phyloP scores from a whole-genome alignment of 2,888 invertebrate genomes.

The Pheosia gnoma region DNA sequence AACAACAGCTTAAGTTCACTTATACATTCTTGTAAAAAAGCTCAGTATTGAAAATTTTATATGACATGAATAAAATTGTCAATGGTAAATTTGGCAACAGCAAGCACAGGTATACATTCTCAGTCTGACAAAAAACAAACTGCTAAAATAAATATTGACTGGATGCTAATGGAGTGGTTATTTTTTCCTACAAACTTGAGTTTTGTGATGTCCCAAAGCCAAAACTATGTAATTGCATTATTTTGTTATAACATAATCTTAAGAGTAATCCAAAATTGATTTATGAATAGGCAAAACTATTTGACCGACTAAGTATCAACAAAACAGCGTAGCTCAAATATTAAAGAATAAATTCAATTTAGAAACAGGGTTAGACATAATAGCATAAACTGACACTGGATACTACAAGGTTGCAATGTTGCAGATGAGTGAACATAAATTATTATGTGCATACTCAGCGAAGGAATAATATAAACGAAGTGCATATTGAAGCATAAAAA shows the following conservation, averaged over 20 bases:
- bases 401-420: no score
- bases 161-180: constrained; percentile 15
- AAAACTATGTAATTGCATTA: constrained; percentile 14
- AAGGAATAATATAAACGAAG: no score
- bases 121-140: constrained; percentile 46
- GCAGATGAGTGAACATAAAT: no score
- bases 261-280: neutral
- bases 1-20: constrained; percentile 10
- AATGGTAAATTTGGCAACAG: constrained; percentile 66
- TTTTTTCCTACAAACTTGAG: constrained; percentile 24
- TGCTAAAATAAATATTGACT: constrained; percentile 29
- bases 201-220: constrained; percentile 16
- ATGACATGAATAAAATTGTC: constrained; percentile 53
- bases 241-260: neutral
- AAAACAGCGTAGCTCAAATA: no score
- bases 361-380: no score
- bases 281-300: neutral
- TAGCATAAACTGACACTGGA: no score
- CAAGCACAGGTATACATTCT: constrained; percentile 52
- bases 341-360: no score
- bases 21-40: constrained; percentile 26
- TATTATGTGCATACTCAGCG: no score
- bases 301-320: no score
- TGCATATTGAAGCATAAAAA: no score
- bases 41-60: constrained; percentile 18